Evolutionary conservation across 2,797 vertebrate genomes (phyloP).

Genomic region (Enteromius anoplus): DNA sequence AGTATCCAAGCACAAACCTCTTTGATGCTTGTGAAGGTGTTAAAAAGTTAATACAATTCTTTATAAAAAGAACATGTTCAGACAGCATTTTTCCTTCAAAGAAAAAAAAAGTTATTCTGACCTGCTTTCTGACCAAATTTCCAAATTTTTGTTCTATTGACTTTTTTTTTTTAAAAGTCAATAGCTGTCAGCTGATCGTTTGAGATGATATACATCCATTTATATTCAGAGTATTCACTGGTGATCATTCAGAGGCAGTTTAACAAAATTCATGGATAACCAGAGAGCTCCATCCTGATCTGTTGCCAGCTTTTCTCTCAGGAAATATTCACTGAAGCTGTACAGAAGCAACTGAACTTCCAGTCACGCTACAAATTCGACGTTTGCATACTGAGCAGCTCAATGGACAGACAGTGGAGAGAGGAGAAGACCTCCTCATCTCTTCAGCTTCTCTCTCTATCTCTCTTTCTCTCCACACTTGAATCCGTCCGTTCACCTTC

Average conservation of each 20-base stretch:
- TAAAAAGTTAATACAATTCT: background rate
- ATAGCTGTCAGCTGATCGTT: background rate
- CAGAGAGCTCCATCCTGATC: background rate
- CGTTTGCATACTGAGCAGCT: slow-evolving; percentile 14
- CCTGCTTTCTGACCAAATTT: background rate
- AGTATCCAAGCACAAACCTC: background rate
- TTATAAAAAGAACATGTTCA: background rate
- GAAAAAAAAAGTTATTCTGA: background rate
- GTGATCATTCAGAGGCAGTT: background rate
- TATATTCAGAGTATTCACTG: background rate
- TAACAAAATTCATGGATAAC: background rate
- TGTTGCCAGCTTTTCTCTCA: background rate
- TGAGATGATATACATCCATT: background rate
- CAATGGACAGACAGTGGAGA: background rate
- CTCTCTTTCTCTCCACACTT: background rate
- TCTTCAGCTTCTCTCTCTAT: background rate
- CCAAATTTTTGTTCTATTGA: background rate
- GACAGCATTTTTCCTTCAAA: background rate
- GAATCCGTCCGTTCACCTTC: slow-evolving; percentile 34
- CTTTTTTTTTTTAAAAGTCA: background rate
- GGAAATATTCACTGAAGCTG: background rate
- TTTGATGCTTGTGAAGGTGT: background rate
- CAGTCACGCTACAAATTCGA: background rate
- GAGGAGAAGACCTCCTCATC: background rate
- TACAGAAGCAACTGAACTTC: background rate